phyloP scores from a whole-genome alignment of 1,140 invertebrate genomes.

The Drosophila pseudoananassae region DNA sequence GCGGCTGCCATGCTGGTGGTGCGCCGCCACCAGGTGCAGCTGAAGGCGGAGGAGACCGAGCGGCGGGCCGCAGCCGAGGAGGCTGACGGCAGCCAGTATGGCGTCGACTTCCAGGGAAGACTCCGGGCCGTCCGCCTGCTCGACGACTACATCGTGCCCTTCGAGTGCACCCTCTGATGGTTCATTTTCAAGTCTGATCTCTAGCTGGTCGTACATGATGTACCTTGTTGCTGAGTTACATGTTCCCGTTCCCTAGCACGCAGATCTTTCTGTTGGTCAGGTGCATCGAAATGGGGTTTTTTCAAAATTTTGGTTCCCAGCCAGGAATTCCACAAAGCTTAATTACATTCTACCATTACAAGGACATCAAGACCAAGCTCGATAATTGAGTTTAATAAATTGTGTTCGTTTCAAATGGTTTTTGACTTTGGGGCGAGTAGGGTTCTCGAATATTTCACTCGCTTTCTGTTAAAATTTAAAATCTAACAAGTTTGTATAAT shows the following conservation, averaged over 20 bases:
- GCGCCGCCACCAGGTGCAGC: conserved; percentile 30
- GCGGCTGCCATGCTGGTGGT: conserved; percentile 59
- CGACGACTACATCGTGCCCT: conserved; percentile 63
- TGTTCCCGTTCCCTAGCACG: not conserved
- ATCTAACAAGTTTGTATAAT: too few relatives aligned
- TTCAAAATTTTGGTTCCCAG: conserved; percentile 13
- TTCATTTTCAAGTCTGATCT: not conserved
- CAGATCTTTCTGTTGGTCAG: not conserved
- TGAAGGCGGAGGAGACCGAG: conserved; percentile 8
- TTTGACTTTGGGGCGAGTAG: not conserved
- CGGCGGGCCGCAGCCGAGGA: conserved; percentile 3
- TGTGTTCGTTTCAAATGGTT: not conserved
- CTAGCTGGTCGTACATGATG: not conserved
- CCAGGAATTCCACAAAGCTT: not conserved
- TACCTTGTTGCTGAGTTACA: conserved; percentile 7
- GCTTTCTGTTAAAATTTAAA: too few relatives aligned
- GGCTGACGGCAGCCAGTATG: conserved; percentile 30
- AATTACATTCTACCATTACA: not conserved
- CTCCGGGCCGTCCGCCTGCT: conserved; percentile 54
- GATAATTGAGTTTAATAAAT: not conserved
- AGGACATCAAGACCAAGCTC: not conserved
- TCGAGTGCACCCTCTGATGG: conserved; percentile 48
- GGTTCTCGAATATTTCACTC: too few relatives aligned
- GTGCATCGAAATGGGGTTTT: not conserved
- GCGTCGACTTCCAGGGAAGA: conserved; percentile 49